A percentile compares a stretch with the other conserved stretches of the same genome.
Conservation (phyloP, 2,888 invertebrate species). For the Gnatocerus cornutus region DNA sequence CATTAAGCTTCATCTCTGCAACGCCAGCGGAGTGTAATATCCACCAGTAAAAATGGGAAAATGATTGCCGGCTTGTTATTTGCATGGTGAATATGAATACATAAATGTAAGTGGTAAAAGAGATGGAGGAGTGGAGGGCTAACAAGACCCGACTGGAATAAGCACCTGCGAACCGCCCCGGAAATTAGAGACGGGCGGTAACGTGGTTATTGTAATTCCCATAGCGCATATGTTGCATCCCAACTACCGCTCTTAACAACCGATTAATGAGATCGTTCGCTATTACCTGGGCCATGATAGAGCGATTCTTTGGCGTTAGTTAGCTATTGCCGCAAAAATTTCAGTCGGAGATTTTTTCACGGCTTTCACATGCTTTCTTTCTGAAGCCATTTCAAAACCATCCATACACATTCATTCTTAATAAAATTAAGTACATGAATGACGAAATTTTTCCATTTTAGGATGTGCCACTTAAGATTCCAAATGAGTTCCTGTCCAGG, state of each 20-base stretch:
- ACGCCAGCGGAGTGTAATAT: slow-evolving; percentile 32
- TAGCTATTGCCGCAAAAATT: no score
- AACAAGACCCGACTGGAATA: slow-evolving; percentile 59
- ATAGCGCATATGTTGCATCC: slow-evolving; percentile 59
- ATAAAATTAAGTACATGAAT: no score
- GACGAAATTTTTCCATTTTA: not conserved
- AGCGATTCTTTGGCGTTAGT: slow-evolving; percentile 33
- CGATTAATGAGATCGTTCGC: slow-evolving; percentile 49
- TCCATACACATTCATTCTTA: no score
- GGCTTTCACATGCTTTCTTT: no score
- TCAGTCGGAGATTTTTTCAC: no score
- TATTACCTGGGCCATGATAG: slow-evolving; percentile 26
- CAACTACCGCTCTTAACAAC: slow-evolving; percentile 50
- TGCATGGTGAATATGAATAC: slow-evolving; percentile 48
- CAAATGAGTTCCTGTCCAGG: no score
- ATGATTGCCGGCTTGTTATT: slow-evolving; percentile 45
- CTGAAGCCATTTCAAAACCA: no score
- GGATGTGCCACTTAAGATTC: no score
- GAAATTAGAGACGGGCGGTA: slow-evolving; percentile 60
- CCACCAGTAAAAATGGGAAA: slow-evolving; percentile 42
- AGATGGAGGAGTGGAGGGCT: slow-evolving; percentile 52
- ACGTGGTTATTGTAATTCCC: slow-evolving; percentile 58
- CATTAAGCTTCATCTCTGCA: slow-evolving; percentile 4
- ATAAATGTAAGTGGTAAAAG: slow-evolving; percentile 49
- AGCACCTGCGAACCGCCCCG: slow-evolving; percentile 63